Conservation (phyloP, 2,888 invertebrate species). For the Ctena decussata region DNA sequence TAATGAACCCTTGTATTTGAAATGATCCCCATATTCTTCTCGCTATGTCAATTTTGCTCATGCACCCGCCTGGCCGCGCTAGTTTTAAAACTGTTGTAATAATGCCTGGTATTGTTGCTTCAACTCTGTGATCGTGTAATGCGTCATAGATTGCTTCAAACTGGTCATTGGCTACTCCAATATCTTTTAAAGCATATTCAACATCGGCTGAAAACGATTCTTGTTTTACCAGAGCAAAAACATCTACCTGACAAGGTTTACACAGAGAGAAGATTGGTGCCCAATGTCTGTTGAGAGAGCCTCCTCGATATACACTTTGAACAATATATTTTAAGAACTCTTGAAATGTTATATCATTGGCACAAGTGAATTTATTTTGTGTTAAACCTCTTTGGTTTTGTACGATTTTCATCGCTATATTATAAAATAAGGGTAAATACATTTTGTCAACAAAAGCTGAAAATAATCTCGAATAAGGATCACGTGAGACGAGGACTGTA, state of each 20-base stretch:
- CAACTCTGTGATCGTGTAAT: conserved; percentile 18
- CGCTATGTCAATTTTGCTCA: neutral
- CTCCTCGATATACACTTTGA: neutral
- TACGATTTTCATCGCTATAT: neutral
- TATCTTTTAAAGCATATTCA: conserved; percentile 25
- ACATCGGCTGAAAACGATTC: conserved; percentile 55
- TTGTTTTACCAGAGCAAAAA: conserved; percentile 44
- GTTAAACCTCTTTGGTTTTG: neutral
- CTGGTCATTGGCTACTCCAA: conserved; percentile 29
- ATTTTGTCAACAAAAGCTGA: conserved; percentile 46
- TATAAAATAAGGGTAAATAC: neutral
- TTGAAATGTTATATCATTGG: conserved; percentile 23
- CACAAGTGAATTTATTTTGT: neutral
- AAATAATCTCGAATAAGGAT: conserved; percentile 44
- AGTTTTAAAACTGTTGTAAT: neutral
- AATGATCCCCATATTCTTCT: conserved; percentile 12
- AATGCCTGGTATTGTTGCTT: conserved; percentile 23
- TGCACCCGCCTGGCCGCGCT: neutral
- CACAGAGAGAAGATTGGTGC: conserved; percentile 37
- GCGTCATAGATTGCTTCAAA: conserved; percentile 11
- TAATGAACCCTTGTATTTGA: conserved; percentile 23
- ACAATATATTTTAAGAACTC: conserved; percentile 33
- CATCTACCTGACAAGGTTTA: conserved; percentile 48
- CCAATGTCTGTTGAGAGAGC: conserved; percentile 4
- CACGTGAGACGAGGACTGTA: conserved; percentile 41